A percentile compares a stretch with the other conserved stretches of the same genome.
These are phyloP conservation scores for Drosophila tsacasi DNA, from an alignment of 1,140 invertebrate genomes.

Conservation along the genomic window DNA sequence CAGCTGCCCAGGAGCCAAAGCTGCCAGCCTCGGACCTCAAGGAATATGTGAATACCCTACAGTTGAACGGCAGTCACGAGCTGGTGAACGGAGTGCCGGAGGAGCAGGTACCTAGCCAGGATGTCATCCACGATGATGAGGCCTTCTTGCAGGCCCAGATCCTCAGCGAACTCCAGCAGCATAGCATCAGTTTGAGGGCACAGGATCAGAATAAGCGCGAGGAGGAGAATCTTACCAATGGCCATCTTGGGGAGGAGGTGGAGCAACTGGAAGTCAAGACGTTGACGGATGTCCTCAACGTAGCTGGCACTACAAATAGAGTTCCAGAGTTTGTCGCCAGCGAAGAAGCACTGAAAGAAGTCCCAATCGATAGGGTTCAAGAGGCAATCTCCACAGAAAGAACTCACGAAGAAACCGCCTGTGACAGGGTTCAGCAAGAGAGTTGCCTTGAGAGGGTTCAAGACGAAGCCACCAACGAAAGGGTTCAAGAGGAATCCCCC, in stretches of 20 bases:
- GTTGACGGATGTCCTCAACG: conserved; percentile 6
- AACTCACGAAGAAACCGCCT: background rate
- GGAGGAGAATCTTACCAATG: conserved; percentile 41
- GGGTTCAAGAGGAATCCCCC: background rate
- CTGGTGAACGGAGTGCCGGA: conserved; percentile 49
- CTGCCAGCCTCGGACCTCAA: conserved; percentile 32
- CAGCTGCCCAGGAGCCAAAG: conserved; percentile 27
- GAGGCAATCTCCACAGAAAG: conserved; percentile 6
- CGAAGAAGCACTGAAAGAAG: background rate
- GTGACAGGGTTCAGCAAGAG: conserved; percentile 1
- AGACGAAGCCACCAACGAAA: conserved; percentile 4
- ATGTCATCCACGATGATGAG: conserved; percentile 39
- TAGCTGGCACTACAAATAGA: conserved; percentile 27
- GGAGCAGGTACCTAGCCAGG: conserved; percentile 1
- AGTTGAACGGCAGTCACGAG: conserved; percentile 56
- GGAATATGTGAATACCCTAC: conserved; percentile 41
- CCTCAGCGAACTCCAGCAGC: conserved; percentile 70
- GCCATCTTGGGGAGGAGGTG: conserved; percentile 34
- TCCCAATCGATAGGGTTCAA: background rate
- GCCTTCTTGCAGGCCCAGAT: conserved; percentile 67
- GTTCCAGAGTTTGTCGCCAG: background rate
- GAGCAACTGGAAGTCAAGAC: conserved; percentile 11
- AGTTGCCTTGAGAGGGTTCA: conserved; percentile 9
- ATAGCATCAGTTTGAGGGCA: conserved; percentile 49
- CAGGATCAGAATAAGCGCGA: conserved; percentile 9